Conservation (phyloP, 2,797 vertebrate genomes). For the Pachyuromys duprasi region DNA sequence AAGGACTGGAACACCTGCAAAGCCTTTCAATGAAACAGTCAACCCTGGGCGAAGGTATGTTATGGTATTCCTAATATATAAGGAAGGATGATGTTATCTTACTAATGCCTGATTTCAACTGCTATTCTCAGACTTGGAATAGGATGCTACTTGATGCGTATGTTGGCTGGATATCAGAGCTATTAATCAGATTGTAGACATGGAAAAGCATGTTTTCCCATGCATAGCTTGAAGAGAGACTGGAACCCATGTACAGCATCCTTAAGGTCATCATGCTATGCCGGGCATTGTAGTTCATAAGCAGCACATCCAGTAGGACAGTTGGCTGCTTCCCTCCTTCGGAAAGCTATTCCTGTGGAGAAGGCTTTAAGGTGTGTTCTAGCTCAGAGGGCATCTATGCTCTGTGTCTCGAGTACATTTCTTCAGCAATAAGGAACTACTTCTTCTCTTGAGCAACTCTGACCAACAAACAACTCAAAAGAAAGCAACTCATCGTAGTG, state of each 20-base stretch:
- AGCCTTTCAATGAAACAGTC: slow-evolving; percentile 44
- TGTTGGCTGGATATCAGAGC: not conserved
- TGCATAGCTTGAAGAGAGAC: too few relatives aligned
- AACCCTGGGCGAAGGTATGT: not conserved
- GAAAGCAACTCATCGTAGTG: not conserved
- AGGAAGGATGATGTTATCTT: slow-evolving; percentile 4
- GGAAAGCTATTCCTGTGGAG: too few relatives aligned
- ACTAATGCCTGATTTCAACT: not conserved
- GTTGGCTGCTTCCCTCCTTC: not conserved
- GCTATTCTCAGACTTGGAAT: not conserved
- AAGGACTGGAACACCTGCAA: not conserved
- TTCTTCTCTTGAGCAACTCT: not conserved
- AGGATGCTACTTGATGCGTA: not conserved
- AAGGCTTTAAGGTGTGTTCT: too few relatives aligned
- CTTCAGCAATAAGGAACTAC: too few relatives aligned
- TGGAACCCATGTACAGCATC: not conserved
- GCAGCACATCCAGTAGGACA: too few relatives aligned
- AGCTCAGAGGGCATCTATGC: too few relatives aligned
- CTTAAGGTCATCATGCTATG: too few relatives aligned
- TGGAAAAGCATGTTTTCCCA: not conserved
- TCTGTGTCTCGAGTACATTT: too few relatives aligned
- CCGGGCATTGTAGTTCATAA: too few relatives aligned
- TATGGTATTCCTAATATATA: not conserved
- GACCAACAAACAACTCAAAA: not conserved
- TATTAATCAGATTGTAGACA: not conserved